Evolutionary conservation across 2,113 vertebrate species (phyloP).

Genomic region (Clarias batrachus): DNA sequence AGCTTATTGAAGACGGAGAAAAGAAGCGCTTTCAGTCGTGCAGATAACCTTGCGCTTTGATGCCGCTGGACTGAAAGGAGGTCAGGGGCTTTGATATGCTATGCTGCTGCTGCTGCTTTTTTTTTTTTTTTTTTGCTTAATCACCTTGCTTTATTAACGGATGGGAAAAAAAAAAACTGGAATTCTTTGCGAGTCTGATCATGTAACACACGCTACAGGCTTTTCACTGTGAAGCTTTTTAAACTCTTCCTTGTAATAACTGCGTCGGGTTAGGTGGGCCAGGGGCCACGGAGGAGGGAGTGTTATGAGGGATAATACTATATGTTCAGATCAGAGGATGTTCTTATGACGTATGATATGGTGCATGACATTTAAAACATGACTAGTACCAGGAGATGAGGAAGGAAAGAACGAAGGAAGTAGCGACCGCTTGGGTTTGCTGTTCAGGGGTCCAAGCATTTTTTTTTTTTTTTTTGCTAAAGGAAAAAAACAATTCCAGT

Average conservation of each 20-base stretch:
- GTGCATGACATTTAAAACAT: not conserved
- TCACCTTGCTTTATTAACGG: slow-evolving; percentile 19
- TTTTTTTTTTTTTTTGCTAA: not conserved
- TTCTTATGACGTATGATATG: not conserved
- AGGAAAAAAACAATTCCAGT: not conserved
- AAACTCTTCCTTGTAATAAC: not conserved
- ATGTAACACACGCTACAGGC: not conserved
- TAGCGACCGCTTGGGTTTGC: not conserved
- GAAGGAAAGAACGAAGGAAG: not conserved
- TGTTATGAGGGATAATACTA: not conserved
- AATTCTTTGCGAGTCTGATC: not conserved
- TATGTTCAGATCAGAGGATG: not conserved
- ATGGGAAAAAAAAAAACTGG: not conserved
- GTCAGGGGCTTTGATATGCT: slow-evolving; percentile 50
- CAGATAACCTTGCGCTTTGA: slow-evolving; percentile 49
- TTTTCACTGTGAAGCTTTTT: not conserved
- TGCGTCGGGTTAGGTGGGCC: not conserved
- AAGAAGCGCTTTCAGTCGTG: slow-evolving; percentile 49
- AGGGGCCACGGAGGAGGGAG: no score
- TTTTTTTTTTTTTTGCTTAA: slow-evolving; percentile 18
- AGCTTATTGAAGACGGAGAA: slow-evolving; percentile 37
- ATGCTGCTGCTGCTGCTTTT: slow-evolving; percentile 16
- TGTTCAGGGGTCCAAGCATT: not conserved
- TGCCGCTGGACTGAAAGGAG: slow-evolving; percentile 41
- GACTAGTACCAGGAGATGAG: not conserved